Evolutionary conservation across 2,888 invertebrate genomes (phyloP).

Genomic region (Leucophenga maculata): DNA sequence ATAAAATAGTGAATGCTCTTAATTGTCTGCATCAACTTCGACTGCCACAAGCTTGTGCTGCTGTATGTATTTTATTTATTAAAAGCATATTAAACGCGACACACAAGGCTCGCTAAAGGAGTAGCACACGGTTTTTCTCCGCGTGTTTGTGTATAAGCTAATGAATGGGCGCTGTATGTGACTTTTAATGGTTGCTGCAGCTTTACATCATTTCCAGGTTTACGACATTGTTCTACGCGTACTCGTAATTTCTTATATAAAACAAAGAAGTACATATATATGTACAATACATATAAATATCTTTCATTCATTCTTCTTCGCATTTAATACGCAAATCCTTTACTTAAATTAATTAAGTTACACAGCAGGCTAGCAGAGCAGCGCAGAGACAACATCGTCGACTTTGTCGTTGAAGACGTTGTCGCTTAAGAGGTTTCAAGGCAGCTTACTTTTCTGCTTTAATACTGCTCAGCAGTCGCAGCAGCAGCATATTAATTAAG

Average conservation of each 20-base stretch:
- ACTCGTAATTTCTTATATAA: too few species aligned
- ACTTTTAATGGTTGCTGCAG: conserved; percentile 4
- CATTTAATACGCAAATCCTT: conserved; percentile 37
- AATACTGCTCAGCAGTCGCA: neutral
- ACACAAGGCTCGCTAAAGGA: too few species aligned
- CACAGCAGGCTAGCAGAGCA: conserved; percentile 16
- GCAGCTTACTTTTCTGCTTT: neutral
- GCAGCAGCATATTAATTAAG: conserved; percentile 41
- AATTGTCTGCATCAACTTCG: neutral
- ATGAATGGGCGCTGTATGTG: neutral
- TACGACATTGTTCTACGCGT: too few species aligned
- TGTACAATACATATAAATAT: too few species aligned
- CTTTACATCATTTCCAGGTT: neutral
- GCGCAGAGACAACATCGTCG: neutral
- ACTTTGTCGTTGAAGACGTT: neutral
- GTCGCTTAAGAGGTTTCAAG: neutral
- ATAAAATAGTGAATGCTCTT: neutral
- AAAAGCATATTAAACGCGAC: conserved; percentile 8
- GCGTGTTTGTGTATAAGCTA: neutral
- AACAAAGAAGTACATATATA: too few species aligned
- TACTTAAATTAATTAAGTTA: conserved; percentile 57
- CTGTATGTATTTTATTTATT: neutral
- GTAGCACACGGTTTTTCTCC: too few species aligned
- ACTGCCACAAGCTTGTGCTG: neutral
- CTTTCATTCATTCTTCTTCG: neutral